Evolutionary conservation across 2,113 vertebrate species (phyloP), one percentile per base, ranked within the genome.

Genomic region (Phoenicopterus ruber): DNA sequence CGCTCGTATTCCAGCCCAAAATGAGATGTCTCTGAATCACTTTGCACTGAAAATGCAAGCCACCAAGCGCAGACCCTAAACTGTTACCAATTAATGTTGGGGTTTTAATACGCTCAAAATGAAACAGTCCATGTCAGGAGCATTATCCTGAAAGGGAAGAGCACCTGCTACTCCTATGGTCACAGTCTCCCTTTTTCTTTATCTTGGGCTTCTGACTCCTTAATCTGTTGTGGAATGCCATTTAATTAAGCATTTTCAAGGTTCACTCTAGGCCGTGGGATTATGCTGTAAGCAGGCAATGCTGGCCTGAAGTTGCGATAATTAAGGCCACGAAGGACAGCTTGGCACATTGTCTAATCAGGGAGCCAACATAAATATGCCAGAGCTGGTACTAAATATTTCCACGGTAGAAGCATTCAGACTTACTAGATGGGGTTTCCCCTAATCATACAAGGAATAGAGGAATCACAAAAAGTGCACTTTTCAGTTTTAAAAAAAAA

Each of bases 201-300:
- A 94, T 97, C 91, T 91, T 63, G 55, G 82, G 89, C 85, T 96
- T 95, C 96, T 94, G 96, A 97, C 93, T 96, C 94, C 69, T 94
- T 97, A 97, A 97, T 97, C 96, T 96, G 94, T 91, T 94, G 94
- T 90, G 97, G 95, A 97, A 97, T 97, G 95, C 91, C 95, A 96
- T 95, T 97, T 97, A 97, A 97, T 96, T 97, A 97, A 97, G 96
- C 89, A 94, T 95, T 97, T 97, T 91, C 95, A 95, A 91, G 71
- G 95, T 97, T 97, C 95, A 96, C 84, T 78, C 96, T 96, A 80
- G 97, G 96, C 95, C 89, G 78, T 97, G 95, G 96, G 96, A 97
- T 97, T 97, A 96, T 83, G 94, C 94, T 86, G 82, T 36, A 93
- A 93, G 97, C 94, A 97, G 95, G 78, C 95, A 96, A 17, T 0